Evolutionary conservation across 2,888 invertebrate genomes (phyloP).

Genomic region (Dryobotodes eremita): DNA sequence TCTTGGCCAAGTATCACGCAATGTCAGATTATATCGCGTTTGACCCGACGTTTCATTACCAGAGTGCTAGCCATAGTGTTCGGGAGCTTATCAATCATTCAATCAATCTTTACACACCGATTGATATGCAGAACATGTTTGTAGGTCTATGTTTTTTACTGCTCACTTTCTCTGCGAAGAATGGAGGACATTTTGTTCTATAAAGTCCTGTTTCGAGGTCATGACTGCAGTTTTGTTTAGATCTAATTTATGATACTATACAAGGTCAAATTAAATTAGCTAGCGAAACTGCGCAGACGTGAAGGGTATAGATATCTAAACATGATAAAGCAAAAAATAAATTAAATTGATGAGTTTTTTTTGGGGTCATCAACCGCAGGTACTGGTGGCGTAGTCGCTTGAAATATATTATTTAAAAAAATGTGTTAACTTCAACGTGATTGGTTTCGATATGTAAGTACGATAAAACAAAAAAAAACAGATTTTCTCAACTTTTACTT

Average conservation of each 20-base stretch:
- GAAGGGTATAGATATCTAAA: no score
- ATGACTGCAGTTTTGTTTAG: conserved; percentile 30
- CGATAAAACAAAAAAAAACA: no score
- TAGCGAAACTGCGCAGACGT: no score
- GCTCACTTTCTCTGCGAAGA: conserved; percentile 63
- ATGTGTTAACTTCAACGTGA: no score
- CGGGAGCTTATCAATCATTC: conserved; percentile 73
- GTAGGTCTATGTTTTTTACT: conserved; percentile 67
- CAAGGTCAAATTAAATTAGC: no score
- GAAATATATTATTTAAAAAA: no score
- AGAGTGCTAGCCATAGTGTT: conserved; percentile 68
- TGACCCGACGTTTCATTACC: conserved; percentile 70
- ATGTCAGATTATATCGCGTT: conserved; percentile 72
- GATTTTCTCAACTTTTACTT: no score
- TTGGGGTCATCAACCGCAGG: no score
- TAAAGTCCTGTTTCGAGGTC: conserved; percentile 50
- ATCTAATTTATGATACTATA: background rate
- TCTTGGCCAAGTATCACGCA: conserved; percentile 66
- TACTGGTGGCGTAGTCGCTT: no score
- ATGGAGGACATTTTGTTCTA: conserved; percentile 42
- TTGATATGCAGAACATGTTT: conserved; percentile 67
- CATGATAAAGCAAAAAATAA: no score
- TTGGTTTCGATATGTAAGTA: no score
- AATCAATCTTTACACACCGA: conserved; percentile 72
- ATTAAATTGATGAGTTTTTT: no score